phyloP scores from a whole-genome alignment of 2,797 vertebrate species.

The Anas acuta region DNA sequence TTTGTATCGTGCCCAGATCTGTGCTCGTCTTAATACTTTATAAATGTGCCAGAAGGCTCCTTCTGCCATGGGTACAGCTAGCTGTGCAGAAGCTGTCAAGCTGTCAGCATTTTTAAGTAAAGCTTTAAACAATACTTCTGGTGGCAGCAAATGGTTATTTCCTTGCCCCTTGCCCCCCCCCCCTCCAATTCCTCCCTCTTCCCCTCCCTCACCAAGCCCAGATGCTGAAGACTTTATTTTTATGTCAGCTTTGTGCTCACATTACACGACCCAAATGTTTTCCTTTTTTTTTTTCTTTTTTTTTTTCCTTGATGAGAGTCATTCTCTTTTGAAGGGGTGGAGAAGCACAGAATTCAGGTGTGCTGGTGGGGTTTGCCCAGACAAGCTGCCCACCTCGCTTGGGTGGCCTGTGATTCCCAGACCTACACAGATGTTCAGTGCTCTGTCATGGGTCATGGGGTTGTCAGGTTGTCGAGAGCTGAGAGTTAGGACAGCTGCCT shows the following conservation, averaged over 20 bases:
- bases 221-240: background rate
- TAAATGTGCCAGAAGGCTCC: slow-evolving; percentile 41
- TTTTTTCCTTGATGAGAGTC: background rate
- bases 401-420: background rate
- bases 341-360: background rate
- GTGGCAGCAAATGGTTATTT: slow-evolving; percentile 31
- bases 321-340: background rate
- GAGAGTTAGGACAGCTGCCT: background rate
- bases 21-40: slow-evolving; percentile 2
- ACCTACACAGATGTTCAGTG: background rate
- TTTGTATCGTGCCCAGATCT: background rate
- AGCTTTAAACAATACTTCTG: slow-evolving; percentile 47
- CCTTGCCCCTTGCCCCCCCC: background rate
- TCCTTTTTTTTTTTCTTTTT: background rate
- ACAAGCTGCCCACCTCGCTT: background rate
- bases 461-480: background rate
- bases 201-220: background rate
- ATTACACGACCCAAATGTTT: background rate
- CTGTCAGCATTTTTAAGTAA: slow-evolving; percentile 1
- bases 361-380: background rate
- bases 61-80: slow-evolving; percentile 7
- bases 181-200: background rate
- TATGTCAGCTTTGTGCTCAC: background rate
- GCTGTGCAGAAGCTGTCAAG: slow-evolving; percentile 46
- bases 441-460: fast-evolving